Percentiles rank a stretch among this genome's conserved stretches.
Evolutionary conservation across 2,113 vertebrate species (phyloP).

Genomic region (Uropsilus gracilis): DNA sequence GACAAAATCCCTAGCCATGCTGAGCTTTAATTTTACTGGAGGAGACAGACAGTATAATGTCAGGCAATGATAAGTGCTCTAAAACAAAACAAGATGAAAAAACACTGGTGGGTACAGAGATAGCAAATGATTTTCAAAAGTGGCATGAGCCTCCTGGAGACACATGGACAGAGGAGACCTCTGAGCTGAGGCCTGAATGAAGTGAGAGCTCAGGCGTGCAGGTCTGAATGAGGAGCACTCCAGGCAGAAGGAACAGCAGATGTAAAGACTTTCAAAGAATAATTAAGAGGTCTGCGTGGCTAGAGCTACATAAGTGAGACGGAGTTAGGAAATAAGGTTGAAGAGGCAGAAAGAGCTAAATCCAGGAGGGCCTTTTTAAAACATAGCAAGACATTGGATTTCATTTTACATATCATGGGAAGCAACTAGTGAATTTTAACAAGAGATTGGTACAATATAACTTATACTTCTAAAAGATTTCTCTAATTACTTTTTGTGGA

Average conservation of each 20-base stretch:
- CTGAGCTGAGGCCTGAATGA: not conserved
- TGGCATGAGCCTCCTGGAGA: not conserved
- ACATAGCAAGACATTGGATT: not conserved
- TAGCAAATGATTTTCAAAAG: not conserved
- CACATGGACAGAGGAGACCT: not conserved
- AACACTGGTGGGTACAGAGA: not conserved
- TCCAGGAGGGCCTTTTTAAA: not conserved
- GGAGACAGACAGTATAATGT: not conserved
- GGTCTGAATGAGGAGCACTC: not conserved
- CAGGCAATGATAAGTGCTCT: not conserved
- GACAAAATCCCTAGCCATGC: not conserved
- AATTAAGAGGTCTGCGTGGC: not conserved
- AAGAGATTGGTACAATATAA: not conserved
- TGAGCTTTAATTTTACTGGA: not conserved
- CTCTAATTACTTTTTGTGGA: slow-evolving; percentile 13
- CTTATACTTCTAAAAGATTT: slow-evolving; percentile 42
- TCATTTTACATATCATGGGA: not conserved
- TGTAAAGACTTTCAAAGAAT: not conserved
- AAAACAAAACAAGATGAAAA: not conserved
- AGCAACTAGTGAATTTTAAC: not conserved
- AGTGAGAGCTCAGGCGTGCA: not conserved
- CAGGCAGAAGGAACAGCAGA: not conserved
- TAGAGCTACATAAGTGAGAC: not conserved
- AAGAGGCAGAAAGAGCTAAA: not conserved
- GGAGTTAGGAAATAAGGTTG: not conserved